phyloP scores from a whole-genome alignment of 2,888 invertebrate species.

The Agriopis marginaria region DNA sequence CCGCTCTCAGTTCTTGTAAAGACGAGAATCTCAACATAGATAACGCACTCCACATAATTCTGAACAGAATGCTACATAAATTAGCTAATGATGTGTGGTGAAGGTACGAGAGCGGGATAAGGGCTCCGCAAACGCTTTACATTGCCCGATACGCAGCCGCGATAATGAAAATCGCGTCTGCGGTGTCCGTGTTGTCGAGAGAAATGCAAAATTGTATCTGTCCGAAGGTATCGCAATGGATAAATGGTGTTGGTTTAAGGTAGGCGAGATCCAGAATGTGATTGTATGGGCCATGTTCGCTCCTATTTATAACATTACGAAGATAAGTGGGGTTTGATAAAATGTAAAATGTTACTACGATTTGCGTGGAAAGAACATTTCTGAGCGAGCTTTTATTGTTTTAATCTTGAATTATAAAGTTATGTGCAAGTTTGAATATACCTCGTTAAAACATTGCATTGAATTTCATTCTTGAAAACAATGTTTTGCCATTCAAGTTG shows the following conservation, averaged over 20 bases:
- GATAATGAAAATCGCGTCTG: slow-evolving; percentile 62
- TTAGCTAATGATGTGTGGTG: slow-evolving; percentile 75
- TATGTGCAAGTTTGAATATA: slow-evolving; percentile 22
- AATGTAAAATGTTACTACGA: slow-evolving; percentile 39
- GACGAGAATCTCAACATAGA: slow-evolving; percentile 70
- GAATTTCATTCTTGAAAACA: slow-evolving; percentile 18
- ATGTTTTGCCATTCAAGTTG: slow-evolving; percentile 1
- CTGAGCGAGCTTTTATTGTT: slow-evolving; percentile 31
- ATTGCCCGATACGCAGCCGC: slow-evolving; percentile 60
- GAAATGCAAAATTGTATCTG: slow-evolving; percentile 60
- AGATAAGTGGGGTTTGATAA: slow-evolving; percentile 45
- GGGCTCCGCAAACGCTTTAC: slow-evolving; percentile 52
- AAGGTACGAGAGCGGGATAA: slow-evolving; percentile 62
- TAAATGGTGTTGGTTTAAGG: slow-evolving; percentile 50
- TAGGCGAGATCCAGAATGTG: slow-evolving; percentile 50
- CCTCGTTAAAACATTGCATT: slow-evolving; percentile 30
- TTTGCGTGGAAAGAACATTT: slow-evolving; percentile 39
- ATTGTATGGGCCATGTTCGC: slow-evolving; percentile 46
- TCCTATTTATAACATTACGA: slow-evolving; percentile 44
- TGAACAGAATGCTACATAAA: slow-evolving; percentile 74
- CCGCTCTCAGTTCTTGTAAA: slow-evolving; percentile 56
- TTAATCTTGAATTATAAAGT: slow-evolving; percentile 34
- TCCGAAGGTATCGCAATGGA: slow-evolving; percentile 47
- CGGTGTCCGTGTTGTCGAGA: slow-evolving; percentile 50
- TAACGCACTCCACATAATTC: slow-evolving; percentile 75